Conservation (phyloP, 2,113 vertebrate species). For the Ariopsis seemanni region DNA sequence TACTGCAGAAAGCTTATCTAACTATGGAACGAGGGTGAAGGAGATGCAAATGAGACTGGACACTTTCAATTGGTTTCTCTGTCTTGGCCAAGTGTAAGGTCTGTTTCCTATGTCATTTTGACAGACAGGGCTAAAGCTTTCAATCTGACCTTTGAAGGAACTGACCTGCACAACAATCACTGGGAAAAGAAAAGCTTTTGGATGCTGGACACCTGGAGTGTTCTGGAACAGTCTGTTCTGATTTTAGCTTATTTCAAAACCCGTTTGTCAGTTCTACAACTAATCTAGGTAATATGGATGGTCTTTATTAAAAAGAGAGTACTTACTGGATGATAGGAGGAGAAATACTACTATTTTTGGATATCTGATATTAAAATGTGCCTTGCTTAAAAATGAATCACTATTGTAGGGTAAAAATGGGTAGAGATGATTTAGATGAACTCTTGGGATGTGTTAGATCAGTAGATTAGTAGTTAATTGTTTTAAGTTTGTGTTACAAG, state of each 20-base stretch:
- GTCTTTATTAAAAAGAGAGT: not conserved
- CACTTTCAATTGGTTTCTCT: conserved; percentile 6
- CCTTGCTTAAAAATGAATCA: not conserved
- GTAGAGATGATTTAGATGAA: not conserved
- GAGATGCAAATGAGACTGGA: conserved; percentile 34
- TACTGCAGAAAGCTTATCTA: not conserved
- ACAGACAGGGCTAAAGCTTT: conserved; percentile 36
- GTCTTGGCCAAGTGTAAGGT: conserved; percentile 5
- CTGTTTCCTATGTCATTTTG: conserved; percentile 38
- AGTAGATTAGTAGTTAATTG: not conserved
- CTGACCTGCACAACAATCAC: conserved; percentile 2
- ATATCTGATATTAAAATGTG: conserved; percentile 20
- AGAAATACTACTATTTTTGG: conserved; percentile 4
- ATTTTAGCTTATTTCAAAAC: not conserved
- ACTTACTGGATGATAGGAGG: not conserved
- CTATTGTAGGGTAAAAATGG: not conserved
- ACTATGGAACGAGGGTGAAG: conserved; percentile 8
- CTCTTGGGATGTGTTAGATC: conserved; percentile 1
- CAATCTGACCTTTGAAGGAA: conserved; percentile 41
- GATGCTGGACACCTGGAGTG: not conserved
- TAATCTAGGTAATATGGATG: not conserved
- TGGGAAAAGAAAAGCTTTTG: not conserved
- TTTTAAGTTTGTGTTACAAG: not conserved
- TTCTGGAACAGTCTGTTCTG: conserved; percentile 15
- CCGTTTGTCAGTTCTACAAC: not conserved